phyloP scores from a whole-genome alignment of 1,140 invertebrate species.

The Drosophila santomea region DNA sequence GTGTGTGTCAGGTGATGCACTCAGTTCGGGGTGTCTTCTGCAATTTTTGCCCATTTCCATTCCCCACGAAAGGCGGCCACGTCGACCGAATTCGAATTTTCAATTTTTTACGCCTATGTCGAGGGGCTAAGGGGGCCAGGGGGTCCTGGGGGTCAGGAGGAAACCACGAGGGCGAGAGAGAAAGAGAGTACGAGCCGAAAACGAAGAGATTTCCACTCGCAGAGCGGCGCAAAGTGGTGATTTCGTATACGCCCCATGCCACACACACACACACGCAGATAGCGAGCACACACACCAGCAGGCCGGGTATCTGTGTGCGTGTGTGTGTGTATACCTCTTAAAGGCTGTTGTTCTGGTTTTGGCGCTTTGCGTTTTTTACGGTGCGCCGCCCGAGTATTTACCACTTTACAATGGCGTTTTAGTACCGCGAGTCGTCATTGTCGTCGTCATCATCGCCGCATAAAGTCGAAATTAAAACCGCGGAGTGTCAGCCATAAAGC shows the following conservation, averaged over 20 bases:
- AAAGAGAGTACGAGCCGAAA: conserved; percentile 60
- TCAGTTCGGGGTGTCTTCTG: conserved; percentile 22
- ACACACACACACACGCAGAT: conserved; percentile 1
- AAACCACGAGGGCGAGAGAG: conserved; percentile 55
- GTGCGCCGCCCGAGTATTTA: conserved; percentile 83
- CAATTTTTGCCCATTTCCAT: conserved; percentile 17
- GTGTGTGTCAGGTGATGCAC: conserved; percentile 10
- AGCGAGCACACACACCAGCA: conserved; percentile 12
- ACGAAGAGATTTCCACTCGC: conserved; percentile 71
- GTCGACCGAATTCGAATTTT: conserved; percentile 49
- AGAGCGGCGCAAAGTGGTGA: conserved; percentile 70
- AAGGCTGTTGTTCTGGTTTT: conserved; percentile 80
- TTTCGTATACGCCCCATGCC: conserved; percentile 60
- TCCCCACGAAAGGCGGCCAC: conserved; percentile 17
- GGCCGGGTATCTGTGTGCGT: conserved; percentile 21
- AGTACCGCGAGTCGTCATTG: conserved; percentile 82
- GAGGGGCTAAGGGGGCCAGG: neutral
- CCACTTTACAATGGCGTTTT: conserved; percentile 83
- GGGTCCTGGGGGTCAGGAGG: neutral
- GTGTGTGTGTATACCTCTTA: conserved; percentile 59
- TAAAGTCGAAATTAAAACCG: conserved; percentile 83
- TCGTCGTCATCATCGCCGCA: conserved; percentile 82
- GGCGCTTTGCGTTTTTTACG: conserved; percentile 81
- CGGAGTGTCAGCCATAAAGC: conserved; percentile 81
- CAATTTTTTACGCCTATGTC: conserved; percentile 27